Base-by-base conservation (phyloP, 2,888 invertebrate species). In the Drosophila formosana region DNA sequence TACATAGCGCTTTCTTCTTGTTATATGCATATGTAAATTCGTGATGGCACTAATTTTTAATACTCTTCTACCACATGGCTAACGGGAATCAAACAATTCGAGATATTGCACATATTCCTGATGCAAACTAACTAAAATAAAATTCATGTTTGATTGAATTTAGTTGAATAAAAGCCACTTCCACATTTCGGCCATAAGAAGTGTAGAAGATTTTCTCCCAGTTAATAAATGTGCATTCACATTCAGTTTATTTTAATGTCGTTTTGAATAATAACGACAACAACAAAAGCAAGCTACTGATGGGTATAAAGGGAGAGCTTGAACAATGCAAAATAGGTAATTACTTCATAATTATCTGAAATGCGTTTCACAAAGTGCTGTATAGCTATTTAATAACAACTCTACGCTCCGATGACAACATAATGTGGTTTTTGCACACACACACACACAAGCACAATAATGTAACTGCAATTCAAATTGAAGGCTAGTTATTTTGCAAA, bases 291-390 rank as follows among this genome's bases (percentile, higher is more conserved):
- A 65, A 45, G 26, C 32, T 26, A 43, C 28, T 57, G 46, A 30
- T 66, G 52, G 53, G 50, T 53, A 65, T 61, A 66, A 53, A 56
- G 39, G 56, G 58, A 73, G 37, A 67, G 58, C 65, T 62, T 66
- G 69, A 80, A 87, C 80, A 85, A 89, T 70, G 66, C 65, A 68
- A 85, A 74, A 67, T 68, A 41, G 69, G 86, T 85, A 89, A 86
- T 86, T 83, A 82, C 83, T 80, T 56, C 55, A 70, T 77, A 85
- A 85, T 84, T 88, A 89, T 82, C 72, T 77, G 73, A 88, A 89
- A 82, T 89, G 64, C 68, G 83, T 79, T 88, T 85, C 76, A 45
- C 58, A 70, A 82, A 85, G 68, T 82, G 75, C 74, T 75, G 72
- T 74, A 84, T 72, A 82, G 74, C 69, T 72, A 73, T 75, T 75